Conservation (phyloP, 2,888 invertebrate genomes). For the Flexamia atlantica region DNA sequence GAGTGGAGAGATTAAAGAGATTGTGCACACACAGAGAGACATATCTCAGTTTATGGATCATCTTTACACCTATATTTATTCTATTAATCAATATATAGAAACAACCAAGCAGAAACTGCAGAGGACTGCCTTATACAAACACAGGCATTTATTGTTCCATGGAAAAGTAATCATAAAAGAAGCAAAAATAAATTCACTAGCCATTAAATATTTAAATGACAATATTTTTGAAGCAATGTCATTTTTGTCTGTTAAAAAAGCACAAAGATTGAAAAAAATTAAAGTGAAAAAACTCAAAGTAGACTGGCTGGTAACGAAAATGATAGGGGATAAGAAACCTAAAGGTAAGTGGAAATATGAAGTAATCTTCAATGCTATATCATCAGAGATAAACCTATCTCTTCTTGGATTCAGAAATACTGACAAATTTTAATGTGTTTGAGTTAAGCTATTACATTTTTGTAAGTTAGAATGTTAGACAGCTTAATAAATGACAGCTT, state of each 20-base stretch:
- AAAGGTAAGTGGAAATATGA: slow-evolving; percentile 7
- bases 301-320: neutral
- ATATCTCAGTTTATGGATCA: neutral
- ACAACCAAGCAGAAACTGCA: neutral
- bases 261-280: slow-evolving; percentile 17
- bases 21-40: neutral
- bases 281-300: neutral
- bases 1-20: neutral
- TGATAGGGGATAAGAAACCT: neutral
- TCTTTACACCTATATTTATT: neutral
- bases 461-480: too few species aligned
- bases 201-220: neutral
- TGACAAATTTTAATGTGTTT: too few species aligned
- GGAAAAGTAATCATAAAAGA: neutral
- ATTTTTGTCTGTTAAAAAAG: neutral
- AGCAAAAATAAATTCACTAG: slow-evolving; percentile 15
- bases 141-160: neutral
- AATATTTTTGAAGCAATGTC: neutral
- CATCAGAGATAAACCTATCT: too few species aligned
- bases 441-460: too few species aligned
- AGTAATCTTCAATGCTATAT: too few species aligned
- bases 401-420: too few species aligned
- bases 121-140: neutral
- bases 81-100: neutral
- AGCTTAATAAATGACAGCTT: too few species aligned